Base-by-base conservation (phyloP, 2,888 invertebrate genomes). In the Stenoptilia bipunctidactyla region DNA sequence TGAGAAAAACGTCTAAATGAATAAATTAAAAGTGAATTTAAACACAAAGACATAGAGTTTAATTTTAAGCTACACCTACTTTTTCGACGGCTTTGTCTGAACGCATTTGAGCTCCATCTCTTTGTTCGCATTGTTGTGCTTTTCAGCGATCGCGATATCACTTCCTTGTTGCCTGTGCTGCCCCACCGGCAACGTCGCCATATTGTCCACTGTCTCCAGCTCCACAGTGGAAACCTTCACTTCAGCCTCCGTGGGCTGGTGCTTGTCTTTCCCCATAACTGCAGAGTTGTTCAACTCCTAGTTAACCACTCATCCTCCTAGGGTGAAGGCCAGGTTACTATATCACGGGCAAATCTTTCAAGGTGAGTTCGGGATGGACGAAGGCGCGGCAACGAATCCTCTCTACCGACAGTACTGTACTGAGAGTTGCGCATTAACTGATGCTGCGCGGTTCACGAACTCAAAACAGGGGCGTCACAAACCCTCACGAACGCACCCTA, bases 171-270 rank as follows among this genome's bases (percentile, higher is more conserved):
- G 88, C 57, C 86, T 88, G 64, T 90, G 89, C 63, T 92, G 89
- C 47, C 92, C 92, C 44, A 93, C 93, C 55, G 93, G 94, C 73
- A 94, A 87, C 34, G 94, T 94, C 72, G 93, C 94, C 90, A 93
- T 93, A 68, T 94, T 93, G 87, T 93, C 93, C 56, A 92, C 90
- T 51, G 92, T 87, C 80, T 94, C 94, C 61, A 93, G 88, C 77
- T 94, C 93, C 58, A 94, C 94, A 44, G 94, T 94, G 55, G 94
- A 91, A 74, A 94, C 93, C 87, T 93, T 94, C 77, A 93, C 91
- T 84, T 94, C 93, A 67, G 89, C 89, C 70, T 88, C 89, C 55
- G 66, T 63, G 15, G 77, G 71, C 62, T 68, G 79, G 45, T 82
- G 80, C 66, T 80, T 83, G 41, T 85, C 84, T 54, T 83, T 85